These are phyloP conservation scores for Sphyrna mokarran DNA, from an alignment of 2,113 vertebrate genomes.

Conservation along the genomic window DNA sequence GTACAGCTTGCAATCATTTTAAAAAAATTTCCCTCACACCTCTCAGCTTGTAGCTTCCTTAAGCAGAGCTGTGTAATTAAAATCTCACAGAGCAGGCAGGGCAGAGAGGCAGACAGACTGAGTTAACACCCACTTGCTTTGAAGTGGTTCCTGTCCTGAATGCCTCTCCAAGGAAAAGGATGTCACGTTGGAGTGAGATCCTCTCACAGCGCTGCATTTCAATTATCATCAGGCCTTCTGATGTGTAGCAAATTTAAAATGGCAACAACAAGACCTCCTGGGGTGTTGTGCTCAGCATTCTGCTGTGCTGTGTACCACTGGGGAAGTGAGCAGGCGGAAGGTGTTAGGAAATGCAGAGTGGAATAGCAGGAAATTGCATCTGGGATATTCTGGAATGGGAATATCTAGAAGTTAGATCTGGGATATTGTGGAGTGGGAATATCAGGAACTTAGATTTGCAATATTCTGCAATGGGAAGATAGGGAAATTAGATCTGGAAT, in stretches of 20 bases:
- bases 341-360: neutral
- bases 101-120: neutral
- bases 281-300: neutral
- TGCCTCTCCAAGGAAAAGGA: neutral
- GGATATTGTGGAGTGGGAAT: no score
- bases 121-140: neutral
- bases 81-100: neutral
- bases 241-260: neutral
- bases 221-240: neutral
- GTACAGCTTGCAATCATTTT: neutral
- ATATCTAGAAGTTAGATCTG: neutral
- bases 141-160: slow-evolving; percentile 11
- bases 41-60: neutral
- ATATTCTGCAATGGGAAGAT: neutral
- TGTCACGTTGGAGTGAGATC: neutral
- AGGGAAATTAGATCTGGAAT: neutral
- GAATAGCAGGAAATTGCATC: neutral
- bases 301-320: neutral
- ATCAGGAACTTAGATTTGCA: neutral
- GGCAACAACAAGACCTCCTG: neutral
- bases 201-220: neutral
- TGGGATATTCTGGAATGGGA: neutral
- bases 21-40: neutral
- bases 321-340: neutral
- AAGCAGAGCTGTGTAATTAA: neutral